Conservation (phyloP, 2,888 invertebrate genomes). For the Dermolepida albohirtum region DNA sequence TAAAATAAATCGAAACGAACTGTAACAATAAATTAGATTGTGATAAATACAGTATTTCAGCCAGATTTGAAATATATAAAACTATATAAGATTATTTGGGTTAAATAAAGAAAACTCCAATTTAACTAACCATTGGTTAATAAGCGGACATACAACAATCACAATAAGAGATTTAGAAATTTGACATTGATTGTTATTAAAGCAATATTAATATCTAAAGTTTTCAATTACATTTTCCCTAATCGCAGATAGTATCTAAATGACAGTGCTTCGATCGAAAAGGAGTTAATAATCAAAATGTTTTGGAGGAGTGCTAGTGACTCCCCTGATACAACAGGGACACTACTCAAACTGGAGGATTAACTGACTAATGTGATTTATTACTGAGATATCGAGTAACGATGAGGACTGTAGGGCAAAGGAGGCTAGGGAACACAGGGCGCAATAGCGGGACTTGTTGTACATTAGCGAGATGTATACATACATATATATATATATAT, state of each 20-base stretch:
- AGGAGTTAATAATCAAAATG: constrained; percentile 50
- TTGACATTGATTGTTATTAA: too few species aligned
- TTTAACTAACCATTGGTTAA: too few species aligned
- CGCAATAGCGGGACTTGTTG: constrained; percentile 37
- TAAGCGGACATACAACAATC: too few species aligned
- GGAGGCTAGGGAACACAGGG: neutral
- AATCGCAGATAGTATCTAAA: constrained; percentile 27
- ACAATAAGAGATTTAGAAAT: too few species aligned
- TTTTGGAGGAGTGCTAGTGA: constrained; percentile 49
- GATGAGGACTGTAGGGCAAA: constrained; percentile 13
- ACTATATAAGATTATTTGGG: too few species aligned
- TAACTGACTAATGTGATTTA: constrained; percentile 65
- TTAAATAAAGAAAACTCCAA: too few species aligned
- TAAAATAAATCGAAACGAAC: too few species aligned
- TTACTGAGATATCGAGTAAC: constrained; percentile 60
- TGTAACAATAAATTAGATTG: too few species aligned
- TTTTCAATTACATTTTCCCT: constrained; percentile 28
- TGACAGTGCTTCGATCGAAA: constrained; percentile 24
- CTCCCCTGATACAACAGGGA: constrained; percentile 47
- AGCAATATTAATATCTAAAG: too few species aligned
- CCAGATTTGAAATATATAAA: too few species aligned
- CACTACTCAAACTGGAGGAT: constrained; percentile 59
- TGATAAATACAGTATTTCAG: too few species aligned
- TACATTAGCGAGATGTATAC: constrained; percentile 53
- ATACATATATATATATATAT: too few species aligned